Evolutionary conservation across 2,888 invertebrate species (phyloP), one percentile per base, ranked within the genome.

Genomic region (Biston betularia): DNA sequence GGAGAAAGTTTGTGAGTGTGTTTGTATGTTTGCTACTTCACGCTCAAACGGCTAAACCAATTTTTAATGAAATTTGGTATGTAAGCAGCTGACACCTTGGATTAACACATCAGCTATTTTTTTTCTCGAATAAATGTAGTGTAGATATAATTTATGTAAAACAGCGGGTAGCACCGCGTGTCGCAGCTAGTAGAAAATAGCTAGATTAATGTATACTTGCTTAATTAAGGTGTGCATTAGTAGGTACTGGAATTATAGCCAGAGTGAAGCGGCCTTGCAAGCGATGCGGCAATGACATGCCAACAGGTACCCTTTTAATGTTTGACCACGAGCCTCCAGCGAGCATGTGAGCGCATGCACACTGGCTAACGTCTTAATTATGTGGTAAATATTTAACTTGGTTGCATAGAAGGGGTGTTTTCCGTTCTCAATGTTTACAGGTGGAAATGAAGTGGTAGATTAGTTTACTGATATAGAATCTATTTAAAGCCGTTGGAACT

Each of bases 211-310:
- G 61, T 55, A 76, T 69, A 75, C 76, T n/a, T n/a, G n/a, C n/a
- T 77, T 73, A 77, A 78, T 75, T 71, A 73, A 61, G 57, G 62
- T 75, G 75, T 82, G 75, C 78, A 79, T 76, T 76, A 69, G 70
- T n/a, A n/a, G n/a, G n/a, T 69, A 69, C 71, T 83, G 79, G 77
- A 83, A 79, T 83, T 79, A 83, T 67, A 48, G 8, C 45, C 49
- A 54, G 61, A 53, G 60, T 66, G 54, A 52, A 24, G 54, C 59
- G 74, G 56, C 79, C 78, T 75, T 75, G 77, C 50, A 64, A 71
- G 72, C 38, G 46, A 35, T 14, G 46, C 73, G 75, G 68, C 75
- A 77, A 74, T 77, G 76, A 70, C 74, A 72, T 58, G 60, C 52
- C 63, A 70, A 49, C 63, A 63, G 50, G 45, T 49, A 61, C 57